Evolutionary conservation across 2,113 vertebrate species (phyloP), one percentile per base, ranked within the genome.

Genomic region (Tachysurus vachellii): DNA sequence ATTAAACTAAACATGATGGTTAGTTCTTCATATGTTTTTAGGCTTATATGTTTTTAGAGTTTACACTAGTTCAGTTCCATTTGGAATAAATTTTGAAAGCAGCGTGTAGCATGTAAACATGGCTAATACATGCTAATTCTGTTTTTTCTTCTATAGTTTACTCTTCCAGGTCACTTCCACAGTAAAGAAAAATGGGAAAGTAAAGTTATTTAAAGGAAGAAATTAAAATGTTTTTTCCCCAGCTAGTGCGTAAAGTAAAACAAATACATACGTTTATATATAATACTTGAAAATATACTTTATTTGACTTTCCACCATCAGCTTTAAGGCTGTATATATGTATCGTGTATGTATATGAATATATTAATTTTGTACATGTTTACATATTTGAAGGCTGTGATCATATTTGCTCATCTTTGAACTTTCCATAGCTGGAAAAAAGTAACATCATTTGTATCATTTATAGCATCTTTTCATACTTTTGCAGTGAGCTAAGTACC

Each of bases 381-480:
- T 73, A 11, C 2, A 14, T 14, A 76, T 26, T 14, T 76, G 11
- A 76, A 76, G 44, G 44, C 11, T 76, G 44, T 26, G 23, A n/a
- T 6, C 23, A n/a, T 26, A 76, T 23, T 53, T 53, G 11, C 73
- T n/a, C 10, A 31, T 56, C 14, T 79, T 79, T 79, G 0, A 16
- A 14, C n/a, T 56, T 79, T 79, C 11, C 19, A 12, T 17, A 47
- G 42, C n/a, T 83, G 61, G 14, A 47, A 2, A 7, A 31, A 76
- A 17, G 44, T 9, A 66, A 36, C 9, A 85, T 36, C 36, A 36
- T 36, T 1, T 36, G 36, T 36, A 80, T 80, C 59, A n/a, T 19
- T 80, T 68, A 28, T 17, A 11, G 19, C 57, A 77, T 85, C 61
- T 31, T 28, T 79, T 79, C 44, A 66, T 85, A 85, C 44, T 36